Evolutionary conservation across 2,888 invertebrate genomes (phyloP), one percentile per base, ranked within the genome.

Genomic region (Caenorhabditis sulstoni): DNA sequence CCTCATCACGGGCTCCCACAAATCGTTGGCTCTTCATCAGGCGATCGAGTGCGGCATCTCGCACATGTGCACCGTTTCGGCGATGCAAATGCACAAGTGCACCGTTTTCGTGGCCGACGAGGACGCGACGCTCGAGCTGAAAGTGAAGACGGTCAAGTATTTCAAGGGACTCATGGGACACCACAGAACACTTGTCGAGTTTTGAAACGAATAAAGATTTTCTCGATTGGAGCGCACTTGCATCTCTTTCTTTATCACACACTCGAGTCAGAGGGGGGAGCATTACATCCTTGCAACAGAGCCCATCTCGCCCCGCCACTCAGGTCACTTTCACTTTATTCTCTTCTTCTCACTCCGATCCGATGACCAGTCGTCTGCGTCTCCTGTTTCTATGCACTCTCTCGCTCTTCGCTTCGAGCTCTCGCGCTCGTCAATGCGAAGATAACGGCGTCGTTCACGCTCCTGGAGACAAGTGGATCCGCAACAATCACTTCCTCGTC

Each of bases 11-110:
- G 98, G 98, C 41, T 94, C 94, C 57, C 96, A 97, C 92, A 99
- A 99, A 92, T 94, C 98, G 12, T 95, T 96, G 90, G 98, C 99
- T 66, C 93, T 99, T 80, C 95, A 97, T 90, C 97, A 77, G 92
- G 97, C 98, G 11, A 95, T 99, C 88, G 99, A 99, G 92, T 96
- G 97, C 91, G 98, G 98, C 68, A 94, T 99, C 12, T 97, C 96
- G 92, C 98, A 99, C 92, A 99, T 99, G 98, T 99, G 98, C 97
- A 99, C 99, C 0, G 97, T 98, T 49, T 97, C 96, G 52, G 97
- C 97, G 61, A 97, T 99, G 93, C 98, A 97, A 65, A 81, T 84
- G 76, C 98, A 99, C 92, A 94, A 94, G 57, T 94, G 94, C 89
- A 94, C 97, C 35, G 92, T 97, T 74, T 96, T 98, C 93, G 93